Base-by-base conservation (phyloP, 1,140 invertebrate genomes). In the Idris sp. region DNA sequence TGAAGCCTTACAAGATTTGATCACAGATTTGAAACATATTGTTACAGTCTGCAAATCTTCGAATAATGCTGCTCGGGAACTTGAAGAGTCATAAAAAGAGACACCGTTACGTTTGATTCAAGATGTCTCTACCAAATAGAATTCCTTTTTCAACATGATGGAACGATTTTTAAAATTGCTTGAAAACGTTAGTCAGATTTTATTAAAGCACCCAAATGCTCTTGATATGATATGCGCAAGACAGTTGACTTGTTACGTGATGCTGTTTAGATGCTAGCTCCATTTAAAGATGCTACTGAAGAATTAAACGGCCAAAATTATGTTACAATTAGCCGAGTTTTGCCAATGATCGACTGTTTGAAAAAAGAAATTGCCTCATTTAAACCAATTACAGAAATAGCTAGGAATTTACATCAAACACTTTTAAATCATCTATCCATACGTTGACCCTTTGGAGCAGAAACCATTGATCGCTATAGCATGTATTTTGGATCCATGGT, bases 1-100 rank as follows among this genome's bases (percentile, higher is more conserved):
- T 33, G 19, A 31, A 0, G 13, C 11, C 2, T 14, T 48, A 5
- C 28, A 38, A 5, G 2, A 2, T 1, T 25, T 48, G 22, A 13
- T 48, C 6, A 6, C 2, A 16, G 14, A 10, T 19, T 7, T 61
- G 1, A 61, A 40, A 9, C 4, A 9, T 8, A 61, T 61, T 4
- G 41, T 61, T 0, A 48, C 56, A n/a, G 48, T 11, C 3, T 61
- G 48, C 16, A 61, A 48, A 13, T 33, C n/a, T 6, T 28, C 41
- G 2, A 13, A 6, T 11, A 8, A 2, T 30, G 56, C 56, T 4
- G 19, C 53, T 4, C 0, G 4, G 6, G 13, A 33, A 9, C 13
- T 58, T 2, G 15, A 8, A 2, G 0, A 19, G 0, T 13, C 3
- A 9, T 26, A 58, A 25, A 35, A 13, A 1, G 4, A 22, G n/a